Evolutionary conservation across 1,140 invertebrate species (phyloP), one percentile per base, ranked within the genome.

Genomic region (Drosophila hydei): DNA sequence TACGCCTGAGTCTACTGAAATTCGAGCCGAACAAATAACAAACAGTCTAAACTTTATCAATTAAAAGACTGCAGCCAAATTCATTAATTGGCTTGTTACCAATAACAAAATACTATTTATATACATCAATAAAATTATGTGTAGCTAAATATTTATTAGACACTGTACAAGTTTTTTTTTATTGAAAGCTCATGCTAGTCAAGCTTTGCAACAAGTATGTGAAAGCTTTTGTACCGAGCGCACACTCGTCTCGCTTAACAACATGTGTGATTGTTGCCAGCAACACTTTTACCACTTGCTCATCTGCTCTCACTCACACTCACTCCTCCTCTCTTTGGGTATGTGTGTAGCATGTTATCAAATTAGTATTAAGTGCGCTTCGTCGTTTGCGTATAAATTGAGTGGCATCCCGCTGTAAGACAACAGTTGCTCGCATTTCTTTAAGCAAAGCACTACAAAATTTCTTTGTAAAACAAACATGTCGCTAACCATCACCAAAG

Each of bases 1-100:
- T 96, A 36, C 93, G 95, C 83, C 84, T 97, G 27, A 96, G 95
- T 85, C 94, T 95, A 79, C 95, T 96, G 93, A 92, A 91, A 67
- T 91, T 87, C 42, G 84, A 91, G 16, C 87, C 90, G 5, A 77
- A 63, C 52, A 91, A 90, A 55, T 88, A 78, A 38, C 54, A 54
- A 48, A 47, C 33, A 33, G 12, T 9, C 27, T n/a, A 36, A 51
- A 30, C 11, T 16, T 4, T 27, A 76, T 2, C 11, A 4, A 54
- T 21, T 16, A 61, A 40, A 79, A 71, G 69, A 76, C 64, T 77
- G 77, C 43, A 59, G 33, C 23, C 48, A 40, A 64, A 42, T 55
- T 18, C 5, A n/a, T 40, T 6, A 63, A 51, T 36, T 54, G 33
- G 63, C 40, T 56, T 72, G 21, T 27, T 40, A 60, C 11, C 51